Evolutionary conservation across 2,888 invertebrate genomes (phyloP).

Genomic region (Nomada lathburiana): DNA sequence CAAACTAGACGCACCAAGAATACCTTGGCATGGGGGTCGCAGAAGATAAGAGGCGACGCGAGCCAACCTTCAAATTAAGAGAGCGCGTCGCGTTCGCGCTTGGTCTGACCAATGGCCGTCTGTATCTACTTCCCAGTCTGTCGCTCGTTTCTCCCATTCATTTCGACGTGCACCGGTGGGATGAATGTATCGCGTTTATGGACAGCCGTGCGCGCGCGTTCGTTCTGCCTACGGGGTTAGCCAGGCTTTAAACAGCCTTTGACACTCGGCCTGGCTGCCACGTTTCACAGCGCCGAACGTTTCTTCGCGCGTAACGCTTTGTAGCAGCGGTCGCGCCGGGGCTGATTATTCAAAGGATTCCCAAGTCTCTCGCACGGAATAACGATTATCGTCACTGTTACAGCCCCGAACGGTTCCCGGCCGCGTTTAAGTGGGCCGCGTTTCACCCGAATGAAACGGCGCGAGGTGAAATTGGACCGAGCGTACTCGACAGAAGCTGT

Average conservation of each 20-base stretch:
- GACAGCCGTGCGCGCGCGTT: constrained; percentile 48
- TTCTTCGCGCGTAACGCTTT: constrained; percentile 32
- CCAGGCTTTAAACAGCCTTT: constrained; percentile 45
- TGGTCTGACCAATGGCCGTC: constrained; percentile 15
- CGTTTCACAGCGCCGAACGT: constrained; percentile 27
- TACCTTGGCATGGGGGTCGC: neutral
- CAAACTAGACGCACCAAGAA: constrained; percentile 48
- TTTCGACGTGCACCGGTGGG: constrained; percentile 29
- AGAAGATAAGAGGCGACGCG: constrained; percentile 71
- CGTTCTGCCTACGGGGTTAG: constrained; percentile 36
- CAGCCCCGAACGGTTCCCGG: neutral
- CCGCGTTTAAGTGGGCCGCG: neutral
- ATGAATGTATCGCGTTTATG: constrained; percentile 43
- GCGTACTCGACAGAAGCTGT: neutral
- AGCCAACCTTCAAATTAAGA: constrained; percentile 79
- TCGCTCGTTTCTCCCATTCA: constrained; percentile 50
- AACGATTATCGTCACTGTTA: constrained; percentile 34
- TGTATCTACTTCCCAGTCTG: constrained; percentile 22
- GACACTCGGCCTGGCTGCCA: constrained; percentile 13
- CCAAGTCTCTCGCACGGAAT: constrained; percentile 22
- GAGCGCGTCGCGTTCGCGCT: constrained; percentile 40
- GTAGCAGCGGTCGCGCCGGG: neutral
- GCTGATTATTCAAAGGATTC: constrained; percentile 47
- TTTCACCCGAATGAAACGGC: neutral
- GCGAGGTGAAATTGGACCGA: neutral